phyloP scores from a whole-genome alignment of 2,113 vertebrate species.

The Periophthalmus modestus region DNA sequence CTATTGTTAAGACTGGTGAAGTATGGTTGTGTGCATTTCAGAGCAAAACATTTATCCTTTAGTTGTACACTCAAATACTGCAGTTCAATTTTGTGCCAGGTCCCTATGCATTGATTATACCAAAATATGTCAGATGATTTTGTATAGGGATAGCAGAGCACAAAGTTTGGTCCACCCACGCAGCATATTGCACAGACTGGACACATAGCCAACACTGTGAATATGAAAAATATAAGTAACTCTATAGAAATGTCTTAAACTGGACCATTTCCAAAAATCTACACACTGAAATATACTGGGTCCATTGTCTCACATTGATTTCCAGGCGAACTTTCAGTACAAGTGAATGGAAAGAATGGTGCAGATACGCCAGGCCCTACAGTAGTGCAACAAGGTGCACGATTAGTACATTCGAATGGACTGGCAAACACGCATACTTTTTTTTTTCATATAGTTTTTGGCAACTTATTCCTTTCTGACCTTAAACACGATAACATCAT shows the following conservation, averaged over 20 bases:
- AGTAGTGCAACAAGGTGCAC: background rate
- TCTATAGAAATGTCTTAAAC: background rate
- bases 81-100: background rate
- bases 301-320: background rate
- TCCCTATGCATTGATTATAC: background rate
- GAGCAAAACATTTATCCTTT: background rate
- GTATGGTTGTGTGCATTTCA: background rate
- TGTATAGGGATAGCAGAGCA: background rate
- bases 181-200: background rate
- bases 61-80: background rate
- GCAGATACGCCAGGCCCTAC: background rate
- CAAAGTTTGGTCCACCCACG: background rate
- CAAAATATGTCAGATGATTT: background rate
- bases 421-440: background rate
- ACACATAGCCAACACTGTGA: background rate
- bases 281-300: background rate
- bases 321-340: background rate
- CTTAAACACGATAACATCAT: background rate
- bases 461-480: background rate
- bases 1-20: too few species aligned
- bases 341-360: background rate
- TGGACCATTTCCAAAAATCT: background rate
- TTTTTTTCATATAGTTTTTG: background rate
- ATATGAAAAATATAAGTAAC: background rate
- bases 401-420: background rate